phyloP scores from a whole-genome alignment of 2,888 invertebrate species.

The Deroplatys truncata region DNA sequence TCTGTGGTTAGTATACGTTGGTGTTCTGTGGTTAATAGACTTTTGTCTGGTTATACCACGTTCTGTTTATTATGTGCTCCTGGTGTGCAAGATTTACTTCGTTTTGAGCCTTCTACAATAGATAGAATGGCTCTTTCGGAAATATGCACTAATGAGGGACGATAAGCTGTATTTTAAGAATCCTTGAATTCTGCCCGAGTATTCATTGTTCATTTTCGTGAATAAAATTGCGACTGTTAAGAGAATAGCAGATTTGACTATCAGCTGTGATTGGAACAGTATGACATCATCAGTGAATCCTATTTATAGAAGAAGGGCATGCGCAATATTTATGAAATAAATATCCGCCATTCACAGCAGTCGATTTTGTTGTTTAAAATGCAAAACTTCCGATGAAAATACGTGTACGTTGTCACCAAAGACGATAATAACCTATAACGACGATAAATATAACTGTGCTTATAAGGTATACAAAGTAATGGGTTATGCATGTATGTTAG shows the following conservation, averaged over 20 bases:
- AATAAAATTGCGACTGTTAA: neutral
- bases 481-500: neutral
- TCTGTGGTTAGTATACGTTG: too few species aligned
- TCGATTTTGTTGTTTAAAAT: conserved; percentile 17
- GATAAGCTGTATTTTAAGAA: neutral
- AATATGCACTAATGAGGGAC: neutral
- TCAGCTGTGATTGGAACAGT: conserved; percentile 30
- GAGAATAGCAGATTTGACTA: neutral
- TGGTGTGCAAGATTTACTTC: neutral
- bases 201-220: neutral
- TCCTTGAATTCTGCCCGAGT: neutral
- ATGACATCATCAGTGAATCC: conserved; percentile 30
- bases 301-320: conserved; percentile 31
- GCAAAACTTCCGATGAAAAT: neutral
- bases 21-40: too few species aligned
- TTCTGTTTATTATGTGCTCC: too few species aligned
- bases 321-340: conserved; percentile 30
- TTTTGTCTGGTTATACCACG: too few species aligned
- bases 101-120: neutral
- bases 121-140: neutral
- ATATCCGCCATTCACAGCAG: conserved; percentile 25
- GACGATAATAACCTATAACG: neutral
- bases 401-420: neutral
- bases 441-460: neutral
- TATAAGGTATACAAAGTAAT: neutral